Conservation (phyloP, 2,797 vertebrate species). For the Lemur catta region DNA sequence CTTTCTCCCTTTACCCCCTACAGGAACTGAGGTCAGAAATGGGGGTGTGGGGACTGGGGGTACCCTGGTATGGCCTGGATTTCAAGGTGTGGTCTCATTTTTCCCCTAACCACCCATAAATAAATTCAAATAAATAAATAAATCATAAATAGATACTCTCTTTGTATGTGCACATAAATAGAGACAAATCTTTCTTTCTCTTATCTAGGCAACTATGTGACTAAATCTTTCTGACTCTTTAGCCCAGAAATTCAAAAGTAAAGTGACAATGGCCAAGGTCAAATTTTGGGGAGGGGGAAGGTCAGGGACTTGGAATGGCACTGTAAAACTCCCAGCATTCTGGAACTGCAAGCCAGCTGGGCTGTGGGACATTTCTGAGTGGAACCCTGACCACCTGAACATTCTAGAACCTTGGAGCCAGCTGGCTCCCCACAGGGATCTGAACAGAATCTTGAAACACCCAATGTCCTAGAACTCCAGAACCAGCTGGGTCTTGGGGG, state of each 20-base stretch:
- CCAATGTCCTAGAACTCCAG: conserved; percentile 44
- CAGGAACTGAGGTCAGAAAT: conserved; percentile 76
- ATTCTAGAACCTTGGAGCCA: conserved; percentile 54
- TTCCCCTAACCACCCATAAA: conserved; percentile 50
- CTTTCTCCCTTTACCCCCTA: conserved; percentile 62
- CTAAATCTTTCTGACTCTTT: conserved; percentile 55
- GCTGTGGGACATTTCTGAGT: conserved; percentile 20
- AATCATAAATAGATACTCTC: conserved; percentile 58
- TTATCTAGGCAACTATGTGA: conserved; percentile 55
- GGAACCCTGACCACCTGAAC: conserved; percentile 50
- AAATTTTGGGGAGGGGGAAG: conserved; percentile 1
- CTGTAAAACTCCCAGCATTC: conserved; percentile 60
- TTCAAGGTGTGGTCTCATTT: conserved; percentile 62
- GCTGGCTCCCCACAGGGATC: conserved; percentile 30
- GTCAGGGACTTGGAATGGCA: conserved; percentile 60
- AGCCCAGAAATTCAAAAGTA: conserved; percentile 60
- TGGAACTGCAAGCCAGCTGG: conserved; percentile 46
- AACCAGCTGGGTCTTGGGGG: conserved; percentile 19
- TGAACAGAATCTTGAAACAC: conserved; percentile 61
- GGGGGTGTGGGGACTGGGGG: conserved; percentile 23
- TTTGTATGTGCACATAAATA: conserved; percentile 47
- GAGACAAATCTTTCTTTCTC: conserved; percentile 58
- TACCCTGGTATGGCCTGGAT: conserved; percentile 72
- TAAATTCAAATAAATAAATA: conserved; percentile 66
- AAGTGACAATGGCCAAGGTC: conserved; percentile 64